These are phyloP conservation scores for Cotesia chilonis DNA, from an alignment of 1,140 invertebrate genomes.

Conservation along the genomic window DNA sequence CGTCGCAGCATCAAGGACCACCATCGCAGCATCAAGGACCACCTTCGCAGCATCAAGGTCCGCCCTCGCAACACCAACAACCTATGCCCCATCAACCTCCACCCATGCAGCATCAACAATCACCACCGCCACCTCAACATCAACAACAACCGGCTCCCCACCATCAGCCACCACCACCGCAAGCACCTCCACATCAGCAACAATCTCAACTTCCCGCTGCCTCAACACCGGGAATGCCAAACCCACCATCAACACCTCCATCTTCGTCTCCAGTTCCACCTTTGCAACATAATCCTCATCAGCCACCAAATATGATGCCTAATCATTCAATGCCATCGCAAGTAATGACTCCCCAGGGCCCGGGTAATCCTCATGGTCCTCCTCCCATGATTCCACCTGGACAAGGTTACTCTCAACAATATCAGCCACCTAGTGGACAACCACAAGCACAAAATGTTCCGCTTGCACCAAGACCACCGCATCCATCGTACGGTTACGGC, in stretches of 20 bases:
- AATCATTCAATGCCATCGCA: constrained; percentile 59
- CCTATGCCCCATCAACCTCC: constrained; percentile 38
- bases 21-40: constrained; percentile 44
- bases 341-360: constrained; percentile 52
- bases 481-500: constrained; percentile 71
- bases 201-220: constrained; percentile 40
- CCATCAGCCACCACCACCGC: constrained; percentile 27
- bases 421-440: constrained; percentile 52
- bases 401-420: constrained; percentile 64
- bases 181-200: constrained; percentile 35
- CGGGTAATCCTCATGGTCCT: constrained; percentile 51
- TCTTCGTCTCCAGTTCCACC: constrained; percentile 46
- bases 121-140: constrained; percentile 33
- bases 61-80: constrained; percentile 37
- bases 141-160: constrained; percentile 22
- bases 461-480: constrained; percentile 67
- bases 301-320: constrained; percentile 54
- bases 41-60: constrained; percentile 30
- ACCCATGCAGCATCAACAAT: constrained; percentile 36
- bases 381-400: constrained; percentile 66
- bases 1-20: constrained; percentile 37
- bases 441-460: constrained; percentile 64
- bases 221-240: constrained; percentile 45
- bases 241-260: constrained; percentile 48
- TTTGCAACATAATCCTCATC: constrained; percentile 53